Evolutionary conservation across 2,113 vertebrate genomes (phyloP).

Genomic region (Ceyx cyanopectus): DNA sequence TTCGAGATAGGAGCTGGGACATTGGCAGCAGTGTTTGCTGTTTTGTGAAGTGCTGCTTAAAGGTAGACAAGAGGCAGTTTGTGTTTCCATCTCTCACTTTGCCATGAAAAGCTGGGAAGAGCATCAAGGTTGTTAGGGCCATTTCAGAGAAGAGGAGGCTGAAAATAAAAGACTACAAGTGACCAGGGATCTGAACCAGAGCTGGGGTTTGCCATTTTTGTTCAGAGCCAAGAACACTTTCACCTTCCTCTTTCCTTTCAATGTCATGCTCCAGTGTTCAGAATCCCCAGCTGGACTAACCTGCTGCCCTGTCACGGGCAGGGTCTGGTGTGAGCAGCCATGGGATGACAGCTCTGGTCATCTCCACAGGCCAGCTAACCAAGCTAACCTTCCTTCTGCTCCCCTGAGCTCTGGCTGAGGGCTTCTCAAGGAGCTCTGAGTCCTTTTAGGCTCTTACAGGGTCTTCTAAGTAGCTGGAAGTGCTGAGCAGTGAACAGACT

Average conservation of each 20-base stretch:
- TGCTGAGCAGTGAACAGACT: neutral
- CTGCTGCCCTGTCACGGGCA: neutral
- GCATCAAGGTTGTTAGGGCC: neutral
- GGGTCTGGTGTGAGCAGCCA: neutral
- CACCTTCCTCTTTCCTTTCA: neutral
- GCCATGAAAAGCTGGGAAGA: neutral
- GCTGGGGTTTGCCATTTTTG: neutral
- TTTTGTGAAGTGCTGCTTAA: neutral
- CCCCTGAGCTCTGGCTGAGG: neutral
- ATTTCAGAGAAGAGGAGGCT: neutral
- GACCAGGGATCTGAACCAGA: neutral
- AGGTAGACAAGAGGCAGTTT: neutral
- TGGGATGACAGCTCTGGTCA: fast-evolving
- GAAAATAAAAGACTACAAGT: neutral
- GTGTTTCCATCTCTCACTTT: neutral
- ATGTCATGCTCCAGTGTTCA: fast-evolving
- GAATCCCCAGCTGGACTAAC: neutral
- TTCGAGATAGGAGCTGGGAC: neutral
- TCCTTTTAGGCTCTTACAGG: neutral
- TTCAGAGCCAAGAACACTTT: neutral
- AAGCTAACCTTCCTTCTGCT: neutral
- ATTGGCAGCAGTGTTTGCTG: neutral
- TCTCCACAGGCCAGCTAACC: neutral
- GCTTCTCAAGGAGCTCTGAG: neutral
- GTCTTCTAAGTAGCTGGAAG: neutral